Percentiles rank a stretch among this genome's conserved stretches.
phyloP scores from a whole-genome alignment of 1,140 invertebrate genomes.

The Diuraphis noxia region DNA sequence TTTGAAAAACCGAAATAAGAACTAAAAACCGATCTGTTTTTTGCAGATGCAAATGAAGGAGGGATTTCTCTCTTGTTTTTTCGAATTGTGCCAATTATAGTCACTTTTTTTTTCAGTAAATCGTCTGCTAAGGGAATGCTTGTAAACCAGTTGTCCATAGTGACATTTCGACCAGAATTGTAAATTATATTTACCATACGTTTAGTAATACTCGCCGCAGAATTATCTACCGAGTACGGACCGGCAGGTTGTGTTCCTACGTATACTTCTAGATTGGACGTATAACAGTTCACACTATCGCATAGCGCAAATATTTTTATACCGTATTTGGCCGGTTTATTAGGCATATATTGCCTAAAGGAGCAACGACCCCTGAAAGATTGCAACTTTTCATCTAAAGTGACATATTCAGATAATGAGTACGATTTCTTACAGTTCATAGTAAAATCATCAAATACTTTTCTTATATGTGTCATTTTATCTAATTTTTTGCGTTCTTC shows the following conservation, averaged over 20 bases:
- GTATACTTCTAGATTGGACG: slow-evolving; percentile 58
- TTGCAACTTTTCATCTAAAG: slow-evolving; percentile 60
- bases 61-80: slow-evolving; percentile 55
- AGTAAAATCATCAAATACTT: slow-evolving; percentile 58
- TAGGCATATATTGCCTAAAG: slow-evolving; percentile 61
- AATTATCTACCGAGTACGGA: slow-evolving; percentile 58
- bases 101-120: slow-evolving; percentile 7
- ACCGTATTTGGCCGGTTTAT: slow-evolving; percentile 61
- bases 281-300: slow-evolving; percentile 59
- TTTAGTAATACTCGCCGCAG: not conserved
- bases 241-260: slow-evolving; percentile 58
- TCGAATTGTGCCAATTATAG: not conserved
- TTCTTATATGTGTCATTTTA: not conserved
- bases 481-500: not conserved
- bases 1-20: slow-evolving; percentile 29
- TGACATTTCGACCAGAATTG: slow-evolving; percentile 56
- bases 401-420: slow-evolving; percentile 57
- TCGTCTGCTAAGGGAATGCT: not conserved
- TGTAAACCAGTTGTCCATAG: slow-evolving; percentile 59
- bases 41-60: slow-evolving; percentile 50
- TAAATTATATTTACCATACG: slow-evolving; percentile 22
- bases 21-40: not conserved
- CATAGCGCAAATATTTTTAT: slow-evolving; percentile 60
- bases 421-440: slow-evolving; percentile 57
- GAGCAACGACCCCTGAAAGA: slow-evolving; percentile 60